Conservation (phyloP, 2,113 vertebrate species). For the Heteronetta atricapilla region DNA sequence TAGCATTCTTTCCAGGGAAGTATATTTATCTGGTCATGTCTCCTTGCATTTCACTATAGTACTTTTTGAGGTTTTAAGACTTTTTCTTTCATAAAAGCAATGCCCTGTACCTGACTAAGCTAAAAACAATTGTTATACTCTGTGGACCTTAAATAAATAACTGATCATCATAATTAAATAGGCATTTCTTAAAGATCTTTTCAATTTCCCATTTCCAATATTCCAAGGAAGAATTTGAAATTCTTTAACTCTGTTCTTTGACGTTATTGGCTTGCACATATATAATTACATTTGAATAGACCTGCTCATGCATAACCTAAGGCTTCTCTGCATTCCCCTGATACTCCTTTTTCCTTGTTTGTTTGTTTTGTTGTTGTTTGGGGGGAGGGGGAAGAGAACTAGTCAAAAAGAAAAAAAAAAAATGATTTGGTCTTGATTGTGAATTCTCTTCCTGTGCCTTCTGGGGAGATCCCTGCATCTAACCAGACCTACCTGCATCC, state of each 20-base stretch:
- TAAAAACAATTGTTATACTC: not conserved
- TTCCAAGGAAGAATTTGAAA: not conserved
- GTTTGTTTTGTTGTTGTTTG: not conserved
- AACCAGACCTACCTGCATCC: not conserved
- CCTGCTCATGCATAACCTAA: not conserved
- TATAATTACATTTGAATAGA: not conserved
- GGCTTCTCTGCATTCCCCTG: not conserved
- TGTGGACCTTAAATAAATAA: not conserved
- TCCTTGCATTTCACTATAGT: conserved; percentile 7
- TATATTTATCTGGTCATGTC: conserved; percentile 37
- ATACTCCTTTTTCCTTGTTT: not conserved
- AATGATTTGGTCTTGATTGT: not conserved
- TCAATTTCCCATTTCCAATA: not conserved
- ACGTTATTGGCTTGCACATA: not conserved
- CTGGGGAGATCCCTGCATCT: not conserved
- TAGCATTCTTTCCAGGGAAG: not conserved
- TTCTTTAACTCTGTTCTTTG: not conserved
- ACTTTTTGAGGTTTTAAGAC: not conserved
- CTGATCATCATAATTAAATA: not conserved
- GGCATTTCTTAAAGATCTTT: not conserved
- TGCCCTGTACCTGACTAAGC: not conserved
- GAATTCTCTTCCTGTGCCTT: not conserved
- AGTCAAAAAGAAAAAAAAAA: not conserved
- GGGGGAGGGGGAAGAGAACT: not conserved
- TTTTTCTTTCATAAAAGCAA: not conserved